Conservation (phyloP, 2,888 invertebrate genomes). For the Phrixothrix hirtus region DNA sequence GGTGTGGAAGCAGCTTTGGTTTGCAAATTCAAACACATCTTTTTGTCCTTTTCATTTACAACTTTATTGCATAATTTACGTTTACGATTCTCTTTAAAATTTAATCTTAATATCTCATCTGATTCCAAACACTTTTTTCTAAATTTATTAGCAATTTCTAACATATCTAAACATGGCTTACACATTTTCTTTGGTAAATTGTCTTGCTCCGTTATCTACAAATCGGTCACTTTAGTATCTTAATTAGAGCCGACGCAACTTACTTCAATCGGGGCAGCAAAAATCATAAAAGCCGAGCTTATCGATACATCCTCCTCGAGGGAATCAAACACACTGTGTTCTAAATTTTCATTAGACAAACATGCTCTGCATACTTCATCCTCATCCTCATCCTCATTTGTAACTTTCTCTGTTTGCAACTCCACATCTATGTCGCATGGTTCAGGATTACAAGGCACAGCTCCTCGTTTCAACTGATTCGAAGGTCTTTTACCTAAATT, state of each 20-base stretch:
- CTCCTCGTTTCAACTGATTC: constrained; percentile 9
- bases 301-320: constrained; percentile 19
- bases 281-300: constrained; percentile 36
- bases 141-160: constrained; percentile 44
- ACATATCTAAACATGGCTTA: constrained; percentile 38
- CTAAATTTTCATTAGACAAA: constrained; percentile 6
- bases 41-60: constrained; percentile 14
- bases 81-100: constrained; percentile 1
- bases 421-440: too few species aligned
- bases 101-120: constrained; percentile 31
- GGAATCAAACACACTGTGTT: constrained; percentile 7
- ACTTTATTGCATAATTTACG: constrained; percentile 3
- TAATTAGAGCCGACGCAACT: constrained; percentile 1
- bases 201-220: constrained; percentile 41
- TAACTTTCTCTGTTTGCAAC: not conserved
- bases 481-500: constrained; percentile 11
- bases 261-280: constrained; percentile 41
- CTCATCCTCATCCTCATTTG: constrained; percentile 10
- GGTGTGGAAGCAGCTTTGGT: not conserved
- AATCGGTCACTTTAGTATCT: constrained; percentile 5
- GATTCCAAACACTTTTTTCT: constrained; percentile 41
- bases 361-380: constrained; percentile 16
- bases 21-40: constrained; percentile 6
- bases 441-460: constrained; percentile 5
- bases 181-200: constrained; percentile 46